Evolutionary conservation across 2,888 invertebrate genomes (phyloP).

Genomic region (Aelia acuminata): DNA sequence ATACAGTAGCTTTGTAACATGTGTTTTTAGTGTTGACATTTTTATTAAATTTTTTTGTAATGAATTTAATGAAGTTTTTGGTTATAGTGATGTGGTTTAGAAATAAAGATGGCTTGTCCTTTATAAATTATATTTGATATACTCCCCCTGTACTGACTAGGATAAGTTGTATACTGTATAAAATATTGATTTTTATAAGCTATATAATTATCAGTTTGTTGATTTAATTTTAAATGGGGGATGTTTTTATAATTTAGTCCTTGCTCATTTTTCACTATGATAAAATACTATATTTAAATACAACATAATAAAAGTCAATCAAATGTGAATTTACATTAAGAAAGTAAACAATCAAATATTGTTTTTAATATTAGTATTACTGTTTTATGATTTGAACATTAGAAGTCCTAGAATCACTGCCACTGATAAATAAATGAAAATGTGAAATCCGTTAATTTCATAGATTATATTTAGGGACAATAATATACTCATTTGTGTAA

Average conservation of each 20-base stretch:
- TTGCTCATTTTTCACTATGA: slow-evolving; percentile 59
- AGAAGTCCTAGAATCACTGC: slow-evolving; percentile 62
- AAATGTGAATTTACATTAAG: slow-evolving; percentile 61
- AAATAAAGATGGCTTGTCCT: slow-evolving; percentile 51
- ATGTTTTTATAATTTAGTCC: slow-evolving; percentile 59
- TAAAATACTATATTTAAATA: slow-evolving; percentile 52
- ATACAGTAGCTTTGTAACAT: slow-evolving; percentile 55
- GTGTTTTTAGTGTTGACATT: slow-evolving; percentile 56
- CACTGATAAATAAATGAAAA: slow-evolving; percentile 39
- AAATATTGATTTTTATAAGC: slow-evolving; percentile 56
- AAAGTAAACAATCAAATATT: slow-evolving; percentile 63
- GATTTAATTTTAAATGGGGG: slow-evolving; percentile 58
- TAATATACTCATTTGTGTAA: slow-evolving; percentile 51
- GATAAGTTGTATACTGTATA: slow-evolving; percentile 60
- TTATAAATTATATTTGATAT: slow-evolving; percentile 56
- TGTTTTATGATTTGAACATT: slow-evolving; percentile 62
- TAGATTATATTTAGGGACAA: slow-evolving; percentile 58
- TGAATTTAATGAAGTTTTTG: slow-evolving; percentile 48
- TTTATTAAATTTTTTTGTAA: slow-evolving; percentile 51
- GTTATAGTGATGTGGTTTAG: slow-evolving; percentile 57
- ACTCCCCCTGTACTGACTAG: slow-evolving; percentile 64
- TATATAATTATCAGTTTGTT: slow-evolving; percentile 41
- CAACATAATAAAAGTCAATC: slow-evolving; percentile 59
- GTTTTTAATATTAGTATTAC: slow-evolving; percentile 58
- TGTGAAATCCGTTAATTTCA: not conserved